Evolutionary conservation across 2,797 vertebrate species (phyloP).

Genomic region (Arctocebus calabarensis): DNA sequence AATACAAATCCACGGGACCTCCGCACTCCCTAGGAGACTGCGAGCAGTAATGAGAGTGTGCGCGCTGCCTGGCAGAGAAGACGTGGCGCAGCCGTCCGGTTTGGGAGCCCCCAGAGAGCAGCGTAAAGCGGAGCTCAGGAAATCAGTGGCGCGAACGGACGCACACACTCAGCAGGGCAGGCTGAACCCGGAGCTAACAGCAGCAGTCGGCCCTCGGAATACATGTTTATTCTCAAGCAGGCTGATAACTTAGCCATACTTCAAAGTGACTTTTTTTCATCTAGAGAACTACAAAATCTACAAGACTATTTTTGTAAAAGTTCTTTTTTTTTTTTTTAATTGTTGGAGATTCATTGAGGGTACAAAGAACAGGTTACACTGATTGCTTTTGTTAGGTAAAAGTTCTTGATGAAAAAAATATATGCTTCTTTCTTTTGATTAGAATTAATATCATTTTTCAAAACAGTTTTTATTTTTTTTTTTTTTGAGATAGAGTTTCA

Average conservation of each 20-base stretch:
- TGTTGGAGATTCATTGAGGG: too few relatives aligned
- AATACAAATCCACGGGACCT: not conserved
- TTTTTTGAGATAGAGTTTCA: too few relatives aligned
- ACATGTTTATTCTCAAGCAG: not conserved
- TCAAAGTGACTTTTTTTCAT: constrained; percentile 24
- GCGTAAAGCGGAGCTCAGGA: not conserved
- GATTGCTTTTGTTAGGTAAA: too few relatives aligned
- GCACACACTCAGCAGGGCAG: not conserved
- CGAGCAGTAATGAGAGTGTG: not conserved
- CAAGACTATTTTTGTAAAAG: not conserved
- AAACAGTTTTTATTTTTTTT: not conserved
- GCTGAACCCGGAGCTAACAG: not conserved
- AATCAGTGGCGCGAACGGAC: not conserved
- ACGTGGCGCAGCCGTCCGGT: not conserved
- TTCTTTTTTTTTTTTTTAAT: too few relatives aligned
- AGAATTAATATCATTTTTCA: constrained; percentile 12
- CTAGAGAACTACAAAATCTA: not conserved
- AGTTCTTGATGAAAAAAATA: not conserved
- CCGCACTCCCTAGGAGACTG: not conserved
- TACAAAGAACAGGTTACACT: too few relatives aligned
- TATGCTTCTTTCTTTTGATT: not conserved
- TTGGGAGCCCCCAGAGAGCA: not conserved
- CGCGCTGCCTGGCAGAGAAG: not conserved
- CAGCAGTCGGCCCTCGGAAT: not conserved
- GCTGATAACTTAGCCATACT: not conserved